Evolutionary conservation across 2,113 vertebrate species (phyloP), one percentile per base, ranked within the genome.

Genomic region (Leucoraja erinaceus): DNA sequence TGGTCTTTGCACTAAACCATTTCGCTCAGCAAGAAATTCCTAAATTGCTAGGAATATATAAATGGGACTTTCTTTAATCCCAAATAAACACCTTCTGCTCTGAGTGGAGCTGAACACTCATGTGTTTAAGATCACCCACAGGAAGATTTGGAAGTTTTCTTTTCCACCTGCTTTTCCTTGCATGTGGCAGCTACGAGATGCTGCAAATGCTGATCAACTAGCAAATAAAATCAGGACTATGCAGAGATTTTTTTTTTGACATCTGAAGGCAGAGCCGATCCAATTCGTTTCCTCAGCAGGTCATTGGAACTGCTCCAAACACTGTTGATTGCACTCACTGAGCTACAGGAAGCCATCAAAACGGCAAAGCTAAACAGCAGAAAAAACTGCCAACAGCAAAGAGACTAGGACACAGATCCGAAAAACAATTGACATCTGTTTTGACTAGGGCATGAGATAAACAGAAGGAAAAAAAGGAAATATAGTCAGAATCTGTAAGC

Each of bases 391-490:
- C n/a, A 63, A 83, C 47, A 56, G 79, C 22, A 59, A 63, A 63
- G 63, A 88, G 59, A 61, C 14, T n/a, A n/a, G 59, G 59, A 88
- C 56, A 88, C n/a, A 88, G 31, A 66, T 63, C 12, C 31, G 59
- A 63, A 88, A 88, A 88, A 66, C 56, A 66, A 88, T 31, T 86
- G 28, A n/a, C 11, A 61, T 84, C 56, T 84, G 56, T n/a, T 86
- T 63, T 88, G 59, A 18, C 5, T 16, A 63, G 56, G 28, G 31
- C 83, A 88, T 31, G 61, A 88, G 28, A 88, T 7, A 88, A 88
- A 88, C 59, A 66, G 61, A 31, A 47, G 38, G 83, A 59, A 16
- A 31, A 86, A 84, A 79, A 31, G 6, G 79, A 59, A 83, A 28
- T 25, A 9, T n/a, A 2, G n/a, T 2, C 25, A 66, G 83, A 88